A percentile compares a stretch with the other conserved stretches of the same genome.
These are phyloP conservation scores for Bradypodion ventrale DNA, from an alignment of 2,797 vertebrate genomes.

Conservation along the genomic window DNA sequence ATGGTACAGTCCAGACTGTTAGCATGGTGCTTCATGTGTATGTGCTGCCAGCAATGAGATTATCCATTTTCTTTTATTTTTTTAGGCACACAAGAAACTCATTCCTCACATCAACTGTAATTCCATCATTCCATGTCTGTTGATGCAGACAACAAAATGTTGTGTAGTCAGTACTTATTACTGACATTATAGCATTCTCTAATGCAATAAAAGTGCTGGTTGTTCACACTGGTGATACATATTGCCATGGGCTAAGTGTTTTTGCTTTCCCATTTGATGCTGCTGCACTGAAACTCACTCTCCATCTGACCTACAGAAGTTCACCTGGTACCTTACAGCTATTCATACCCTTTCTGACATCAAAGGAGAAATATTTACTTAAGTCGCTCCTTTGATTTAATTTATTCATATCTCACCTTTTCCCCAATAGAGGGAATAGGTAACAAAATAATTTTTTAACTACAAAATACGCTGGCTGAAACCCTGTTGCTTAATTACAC, in stretches of 20 bases:
- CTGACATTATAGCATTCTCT: conserved; percentile 93
- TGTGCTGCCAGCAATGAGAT: conserved; percentile 81
- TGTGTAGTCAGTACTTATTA: conserved; percentile 91
- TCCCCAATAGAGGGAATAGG: no score
- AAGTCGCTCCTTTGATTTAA: background rate
- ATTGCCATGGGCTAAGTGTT: conserved; percentile 76
- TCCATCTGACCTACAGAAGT: background rate
- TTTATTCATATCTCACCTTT: no score
- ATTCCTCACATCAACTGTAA: conserved; percentile 93
- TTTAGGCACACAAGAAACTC: conserved; percentile 86
- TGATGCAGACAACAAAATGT: conserved; percentile 91
- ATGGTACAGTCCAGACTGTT: conserved; percentile 79
- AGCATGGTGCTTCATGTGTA: conserved; percentile 82
- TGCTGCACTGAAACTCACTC: background rate
- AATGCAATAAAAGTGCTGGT: conserved; percentile 99
- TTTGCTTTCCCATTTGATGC: background rate
- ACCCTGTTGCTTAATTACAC: no score
- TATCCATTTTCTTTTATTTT: conserved; percentile 68
- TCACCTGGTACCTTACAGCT: background rate
- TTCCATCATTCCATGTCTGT: conserved; percentile 90
- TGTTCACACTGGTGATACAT: conserved; percentile 85
- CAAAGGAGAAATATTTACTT: background rate
- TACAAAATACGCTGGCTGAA: no score
- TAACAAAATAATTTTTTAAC: no score
- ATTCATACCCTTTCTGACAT: background rate